Conservation (phyloP, 2,888 invertebrate genomes). For the Ypsolopha scabrella region DNA sequence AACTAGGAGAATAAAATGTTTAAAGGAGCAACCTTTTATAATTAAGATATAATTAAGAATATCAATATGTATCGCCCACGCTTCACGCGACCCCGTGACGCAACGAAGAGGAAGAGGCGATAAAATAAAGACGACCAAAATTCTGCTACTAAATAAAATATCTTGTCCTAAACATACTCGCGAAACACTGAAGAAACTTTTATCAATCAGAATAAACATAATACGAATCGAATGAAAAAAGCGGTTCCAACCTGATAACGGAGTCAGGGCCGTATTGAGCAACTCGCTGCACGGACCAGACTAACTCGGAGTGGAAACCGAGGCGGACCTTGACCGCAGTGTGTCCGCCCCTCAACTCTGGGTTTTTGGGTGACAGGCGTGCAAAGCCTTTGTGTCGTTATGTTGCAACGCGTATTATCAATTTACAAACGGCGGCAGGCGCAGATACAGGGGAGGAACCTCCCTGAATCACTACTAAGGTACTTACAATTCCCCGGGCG, state of each 20-base stretch:
- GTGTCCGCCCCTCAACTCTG: slow-evolving; percentile 45
- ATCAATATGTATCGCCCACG: too few species aligned
- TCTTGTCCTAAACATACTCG: neutral
- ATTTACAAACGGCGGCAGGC: too few species aligned
- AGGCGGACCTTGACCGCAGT: slow-evolving; percentile 44
- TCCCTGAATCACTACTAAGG: too few species aligned
- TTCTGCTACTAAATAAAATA: too few species aligned
- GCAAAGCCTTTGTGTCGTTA: slow-evolving; percentile 1
- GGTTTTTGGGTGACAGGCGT: slow-evolving; percentile 18
- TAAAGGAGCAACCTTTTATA: neutral
- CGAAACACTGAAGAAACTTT: neutral
- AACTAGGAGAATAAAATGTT: too few species aligned
- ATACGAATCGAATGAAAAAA: slow-evolving; percentile 30
- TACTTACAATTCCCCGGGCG: too few species aligned
- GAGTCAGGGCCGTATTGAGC: slow-evolving; percentile 61
- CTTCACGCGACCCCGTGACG: too few species aligned
- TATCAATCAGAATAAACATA: neutral
- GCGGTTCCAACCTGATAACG: slow-evolving; percentile 64
- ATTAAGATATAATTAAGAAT: too few species aligned
- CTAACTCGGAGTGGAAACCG: slow-evolving; percentile 40
- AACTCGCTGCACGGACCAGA: slow-evolving; percentile 21
- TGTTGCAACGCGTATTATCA: too few species aligned
- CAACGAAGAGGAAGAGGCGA: too few species aligned
- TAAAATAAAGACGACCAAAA: neutral
- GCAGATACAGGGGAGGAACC: too few species aligned